Evolutionary conservation across 1,140 invertebrate genomes (phyloP), one percentile per base, ranked within the genome.

Genomic region (Papilio dardanus): DNA sequence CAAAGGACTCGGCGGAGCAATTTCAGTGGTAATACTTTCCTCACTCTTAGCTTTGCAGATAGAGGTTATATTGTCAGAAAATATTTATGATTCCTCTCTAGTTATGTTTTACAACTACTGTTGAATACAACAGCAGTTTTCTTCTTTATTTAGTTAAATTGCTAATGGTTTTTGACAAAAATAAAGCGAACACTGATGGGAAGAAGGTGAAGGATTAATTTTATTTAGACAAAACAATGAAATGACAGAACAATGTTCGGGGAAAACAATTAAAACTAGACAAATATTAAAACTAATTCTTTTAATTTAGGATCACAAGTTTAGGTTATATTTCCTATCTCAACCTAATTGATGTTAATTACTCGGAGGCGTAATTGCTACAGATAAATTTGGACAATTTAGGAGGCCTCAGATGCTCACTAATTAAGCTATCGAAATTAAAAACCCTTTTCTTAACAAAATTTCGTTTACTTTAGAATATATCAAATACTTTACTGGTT

Each of bases 261-360:
- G 78, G 65, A 81, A 81, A 71, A 79, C 65, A 80, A 87, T 85
- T 80, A 76, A 86, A 86, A 89, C 80, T 76, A 84, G 68, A 74
- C 82, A 75, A 76, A 71, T 78, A 78, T 81, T 87, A 88, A 88
- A 86, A 87, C 86, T 89, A 88, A 87, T 89, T 86, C 83, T 83
- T 92, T 92, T 92, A 92, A 90, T 92, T 91, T 88, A 90, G 87
- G 84, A 91, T 92, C 87, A 92, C 89, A 90, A 88, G 86, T 78
- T 76, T 81, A 79, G 78, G 81, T 83, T 81, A 79, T 83, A 84
- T 82, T 80, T 75, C 69, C 77, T 75, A 81, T 74, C 78, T 77
- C 79, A 66, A 82, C 67, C 76, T 74, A 58, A 77, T 54, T 76
- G 81, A 81, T 62, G 54, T 62, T 80, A 74, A 81, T 75, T 46